phyloP scores from a whole-genome alignment of 35 echinoderm and acorn worm genomes.

The Diadema setosum region DNA sequence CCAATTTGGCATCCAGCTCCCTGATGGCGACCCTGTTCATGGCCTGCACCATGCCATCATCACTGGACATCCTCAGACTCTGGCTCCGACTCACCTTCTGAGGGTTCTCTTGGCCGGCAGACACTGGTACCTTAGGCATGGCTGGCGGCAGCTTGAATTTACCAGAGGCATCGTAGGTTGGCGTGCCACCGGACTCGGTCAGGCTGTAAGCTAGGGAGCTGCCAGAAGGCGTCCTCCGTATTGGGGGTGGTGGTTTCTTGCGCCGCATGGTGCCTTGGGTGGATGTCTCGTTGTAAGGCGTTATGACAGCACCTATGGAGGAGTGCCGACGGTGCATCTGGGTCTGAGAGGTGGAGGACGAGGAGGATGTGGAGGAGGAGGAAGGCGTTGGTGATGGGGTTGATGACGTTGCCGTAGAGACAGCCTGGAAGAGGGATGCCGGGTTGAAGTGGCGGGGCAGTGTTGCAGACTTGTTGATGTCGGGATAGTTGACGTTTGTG shows the following conservation, averaged over 20 bases:
- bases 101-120: background rate
- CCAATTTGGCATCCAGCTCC: slow-evolving; percentile 83
- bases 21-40: slow-evolving; percentile 41
- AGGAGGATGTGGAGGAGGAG: background rate
- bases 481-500: background rate
- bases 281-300: background rate
- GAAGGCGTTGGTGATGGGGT: background rate
- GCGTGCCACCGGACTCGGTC: background rate
- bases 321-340: slow-evolving; percentile 50
- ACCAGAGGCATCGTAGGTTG: slow-evolving; percentile 37
- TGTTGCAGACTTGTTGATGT: slow-evolving; percentile 2
- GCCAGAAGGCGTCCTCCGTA: slow-evolving; percentile 51
- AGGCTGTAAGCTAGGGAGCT: slow-evolving; percentile 7
- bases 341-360: background rate
- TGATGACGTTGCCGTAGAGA: background rate
- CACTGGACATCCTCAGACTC: slow-evolving; percentile 45
- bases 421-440: background rate
- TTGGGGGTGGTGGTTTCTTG: slow-evolving; percentile 74
- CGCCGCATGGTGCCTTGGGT: slow-evolving; percentile 61
- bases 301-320: background rate
- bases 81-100: slow-evolving; percentile 56
- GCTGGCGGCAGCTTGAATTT: slow-evolving; percentile 62
- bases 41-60: slow-evolving; percentile 2
- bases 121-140: background rate
- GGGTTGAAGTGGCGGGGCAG: slow-evolving; percentile 2